phyloP scores from a whole-genome alignment of 37 sponge, comb jelly and placozoan species.

The Ephydatia muelleri region DNA sequence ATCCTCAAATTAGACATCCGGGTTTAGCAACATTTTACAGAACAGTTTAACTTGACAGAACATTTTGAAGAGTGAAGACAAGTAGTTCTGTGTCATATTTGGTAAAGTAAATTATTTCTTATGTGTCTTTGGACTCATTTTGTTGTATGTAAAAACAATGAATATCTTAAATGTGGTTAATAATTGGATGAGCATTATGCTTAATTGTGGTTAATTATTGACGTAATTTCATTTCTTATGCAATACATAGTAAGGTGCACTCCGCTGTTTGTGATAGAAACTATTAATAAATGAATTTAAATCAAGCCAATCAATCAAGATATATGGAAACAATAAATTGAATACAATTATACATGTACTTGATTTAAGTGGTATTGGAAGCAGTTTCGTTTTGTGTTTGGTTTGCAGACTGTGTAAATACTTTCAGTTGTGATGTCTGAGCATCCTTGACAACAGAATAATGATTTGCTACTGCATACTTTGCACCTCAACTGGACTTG shows the following conservation, averaged over 20 bases:
- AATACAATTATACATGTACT: not conserved
- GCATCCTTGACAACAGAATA: not conserved
- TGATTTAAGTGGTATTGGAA: not conserved
- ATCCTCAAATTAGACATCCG: not conserved
- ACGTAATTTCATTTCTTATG: not conserved
- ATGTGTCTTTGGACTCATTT: not conserved
- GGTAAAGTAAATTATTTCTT: not conserved
- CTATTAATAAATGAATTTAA: not conserved
- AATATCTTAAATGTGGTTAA: not conserved
- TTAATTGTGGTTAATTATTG: not conserved
- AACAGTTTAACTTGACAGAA: not conserved
- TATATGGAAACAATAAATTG: not conserved
- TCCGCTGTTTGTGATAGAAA: not conserved
- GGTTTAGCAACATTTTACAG: not conserved
- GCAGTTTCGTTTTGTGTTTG: constrained; percentile 1
- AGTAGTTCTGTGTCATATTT: not conserved
- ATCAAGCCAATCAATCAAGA: not conserved
- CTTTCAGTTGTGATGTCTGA: not conserved
- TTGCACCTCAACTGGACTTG: not conserved
- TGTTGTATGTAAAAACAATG: not conserved
- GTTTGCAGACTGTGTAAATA: not conserved
- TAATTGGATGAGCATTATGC: constrained; percentile 1
- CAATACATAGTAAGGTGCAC: not conserved
- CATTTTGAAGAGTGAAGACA: not conserved
- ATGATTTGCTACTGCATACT: not conserved